Conservation (phyloP, 2,888 invertebrate genomes). For the Pandemis heparana region DNA sequence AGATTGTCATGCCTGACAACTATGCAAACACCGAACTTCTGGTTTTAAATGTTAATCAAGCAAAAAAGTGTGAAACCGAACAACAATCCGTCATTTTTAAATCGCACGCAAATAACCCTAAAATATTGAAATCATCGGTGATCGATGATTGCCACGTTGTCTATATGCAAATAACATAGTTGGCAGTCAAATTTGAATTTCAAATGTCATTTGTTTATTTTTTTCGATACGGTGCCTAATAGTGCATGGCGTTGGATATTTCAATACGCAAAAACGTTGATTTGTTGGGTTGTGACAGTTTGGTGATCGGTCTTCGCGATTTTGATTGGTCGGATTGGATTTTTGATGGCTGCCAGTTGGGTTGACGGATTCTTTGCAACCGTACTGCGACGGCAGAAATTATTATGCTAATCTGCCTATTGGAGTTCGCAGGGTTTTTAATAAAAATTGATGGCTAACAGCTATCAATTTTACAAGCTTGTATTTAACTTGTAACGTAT, state of each 20-base stretch:
- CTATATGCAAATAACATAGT: constrained; percentile 80
- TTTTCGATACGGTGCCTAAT: constrained; percentile 73
- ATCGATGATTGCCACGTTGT: constrained; percentile 76
- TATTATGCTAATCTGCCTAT: constrained; percentile 44
- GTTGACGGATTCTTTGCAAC: constrained; percentile 47
- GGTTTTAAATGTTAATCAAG: constrained; percentile 20
- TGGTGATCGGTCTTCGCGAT: constrained; percentile 52
- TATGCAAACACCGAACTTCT: background rate
- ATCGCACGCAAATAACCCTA: constrained; percentile 57
- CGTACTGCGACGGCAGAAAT: constrained; percentile 45
- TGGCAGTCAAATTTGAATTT: constrained; percentile 77
- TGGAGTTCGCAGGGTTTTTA: constrained; percentile 24
- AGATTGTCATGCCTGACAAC: background rate
- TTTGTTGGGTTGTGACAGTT: constrained; percentile 56
- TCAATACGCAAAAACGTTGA: constrained; percentile 60
- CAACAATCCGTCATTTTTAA: constrained; percentile 54
- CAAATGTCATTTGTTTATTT: constrained; percentile 79
- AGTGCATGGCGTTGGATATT: constrained; percentile 63
- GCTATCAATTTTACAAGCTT: background rate
- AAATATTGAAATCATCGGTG: constrained; percentile 71
- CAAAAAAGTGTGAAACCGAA: constrained; percentile 53
- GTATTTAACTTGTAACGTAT: too few species aligned
- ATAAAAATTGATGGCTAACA: background rate
- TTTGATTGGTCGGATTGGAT: constrained; percentile 60
- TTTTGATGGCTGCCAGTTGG: constrained; percentile 71